Evolutionary conservation across 2,113 vertebrate genomes (phyloP), one percentile per base, ranked within the genome.

Genomic region (Indicator maculatus): DNA sequence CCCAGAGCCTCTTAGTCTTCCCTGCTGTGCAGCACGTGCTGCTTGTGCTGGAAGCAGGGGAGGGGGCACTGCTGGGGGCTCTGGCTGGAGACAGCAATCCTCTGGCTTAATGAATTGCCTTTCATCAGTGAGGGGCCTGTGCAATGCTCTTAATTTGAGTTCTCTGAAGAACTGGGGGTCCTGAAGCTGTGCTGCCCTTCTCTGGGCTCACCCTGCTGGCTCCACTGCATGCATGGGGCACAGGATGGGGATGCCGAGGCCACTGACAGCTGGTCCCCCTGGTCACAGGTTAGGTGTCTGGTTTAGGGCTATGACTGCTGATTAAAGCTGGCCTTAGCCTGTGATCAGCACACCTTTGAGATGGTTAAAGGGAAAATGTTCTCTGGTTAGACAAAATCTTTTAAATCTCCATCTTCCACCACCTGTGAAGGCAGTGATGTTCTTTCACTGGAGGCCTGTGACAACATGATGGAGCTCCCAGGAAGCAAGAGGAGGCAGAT

Each of bases 11-110:
- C 45, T 83, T 21, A 19, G 28, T 70, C 44, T 85, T 44, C 45
- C 86, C 75, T 96, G 94, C 83, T 94, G 83, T 71, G 58, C 38
- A 33, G 70, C 56, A 31, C 3, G 1, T 58, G 66, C 12, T 0
- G 2, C 15, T 56, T 0, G 6, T 0, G 0, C 0, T 0, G 64
- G 64, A 85, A 56, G 70, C 53, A 85, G 30, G 36, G 47, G 27
- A 79, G 30, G 71, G 44, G 83, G 69, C 33, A 2, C 23, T 76
- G 52, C 93, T 1, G 0, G 24, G 47, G 30, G 55, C 56, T 64
- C 20, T 63, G 71, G 71, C 59, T 55, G 21, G 15, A 69, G 39
- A 70, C 92, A 89, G 73, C n/a, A 6, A 58, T 53, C 31, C 73
- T 82, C 65, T 5, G 30, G 66, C 71, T 59, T 79, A 41, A 79